Conservation (phyloP, 1,140 invertebrate species). For the Arion vulgaris region DNA sequence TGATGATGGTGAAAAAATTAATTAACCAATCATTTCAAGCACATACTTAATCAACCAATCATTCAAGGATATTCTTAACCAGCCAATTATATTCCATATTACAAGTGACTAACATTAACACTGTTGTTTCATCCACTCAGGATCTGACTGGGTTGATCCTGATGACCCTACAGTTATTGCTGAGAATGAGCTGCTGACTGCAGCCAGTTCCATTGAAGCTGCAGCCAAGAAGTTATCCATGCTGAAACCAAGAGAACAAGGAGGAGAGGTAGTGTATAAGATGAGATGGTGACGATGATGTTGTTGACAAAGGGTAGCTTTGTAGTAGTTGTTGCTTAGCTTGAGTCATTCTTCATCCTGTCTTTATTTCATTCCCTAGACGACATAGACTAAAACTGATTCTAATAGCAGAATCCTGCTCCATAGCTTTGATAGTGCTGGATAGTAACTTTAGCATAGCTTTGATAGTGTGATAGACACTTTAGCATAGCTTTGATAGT, state of each 20-base stretch:
- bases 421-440: no score
- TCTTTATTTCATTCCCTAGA: no score
- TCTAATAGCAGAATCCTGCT: no score
- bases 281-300: neutral
- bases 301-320: neutral
- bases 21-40: no score
- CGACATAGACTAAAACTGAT: no score
- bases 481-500: no score
- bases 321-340: neutral
- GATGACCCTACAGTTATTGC: constrained; percentile 98
- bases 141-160: constrained; percentile 93
- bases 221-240: constrained; percentile 96
- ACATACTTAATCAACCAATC: neutral
- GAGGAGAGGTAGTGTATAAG: constrained; percentile 60
- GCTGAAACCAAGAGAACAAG: constrained; percentile 82
- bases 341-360: no score
- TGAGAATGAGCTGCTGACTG: constrained; percentile 97
- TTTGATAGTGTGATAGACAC: no score
- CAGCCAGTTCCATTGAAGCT: constrained; percentile 97
- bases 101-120: neutral
- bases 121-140: constrained; percentile 56
- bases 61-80: neutral
- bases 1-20: no score
- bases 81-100: neutral
- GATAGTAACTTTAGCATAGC: no score